These are phyloP conservation scores for Pterocles burchelli DNA, from an alignment of 2,113 vertebrate genomes.

Conservation along the genomic window DNA sequence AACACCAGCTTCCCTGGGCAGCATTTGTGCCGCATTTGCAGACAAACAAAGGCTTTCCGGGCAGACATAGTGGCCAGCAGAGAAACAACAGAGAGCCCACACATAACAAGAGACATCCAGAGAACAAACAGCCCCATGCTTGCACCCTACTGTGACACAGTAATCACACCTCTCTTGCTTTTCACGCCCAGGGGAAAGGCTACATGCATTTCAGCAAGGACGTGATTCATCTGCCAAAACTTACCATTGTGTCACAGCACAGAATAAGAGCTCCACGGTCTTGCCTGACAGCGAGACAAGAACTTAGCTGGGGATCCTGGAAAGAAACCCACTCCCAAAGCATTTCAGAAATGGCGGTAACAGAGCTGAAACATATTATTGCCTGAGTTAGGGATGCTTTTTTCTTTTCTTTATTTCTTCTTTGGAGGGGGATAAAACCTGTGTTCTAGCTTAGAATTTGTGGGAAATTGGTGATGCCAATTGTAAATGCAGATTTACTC, in stretches of 20 bases:
- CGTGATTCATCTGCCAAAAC: rapidly evolving
- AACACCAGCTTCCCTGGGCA: neutral
- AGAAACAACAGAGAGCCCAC: neutral
- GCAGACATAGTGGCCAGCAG: neutral
- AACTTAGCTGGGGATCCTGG: rapidly evolving
- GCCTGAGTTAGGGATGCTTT: rapidly evolving
- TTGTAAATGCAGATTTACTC: rapidly evolving
- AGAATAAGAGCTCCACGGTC: neutral
- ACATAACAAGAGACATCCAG: neutral
- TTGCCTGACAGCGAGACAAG: too few relatives aligned
- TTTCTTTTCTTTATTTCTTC: neutral
- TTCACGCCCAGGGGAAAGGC: rapidly evolving
- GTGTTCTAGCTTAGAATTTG: rapidly evolving
- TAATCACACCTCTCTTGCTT: neutral
- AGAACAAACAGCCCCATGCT: too few relatives aligned
- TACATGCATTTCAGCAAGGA: neutral
- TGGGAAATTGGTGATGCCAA: rapidly evolving
- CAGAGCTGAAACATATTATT: rapidly evolving
- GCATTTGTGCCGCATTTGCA: neutral
- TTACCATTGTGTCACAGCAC: neutral
- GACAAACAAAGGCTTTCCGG: neutral
- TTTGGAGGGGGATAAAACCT: too few relatives aligned
- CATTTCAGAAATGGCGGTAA: neutral
- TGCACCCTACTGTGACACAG: neutral
- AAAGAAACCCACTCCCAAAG: neutral